phyloP scores from a whole-genome alignment of 2,888 invertebrate species.

The Agrochola macilenta region DNA sequence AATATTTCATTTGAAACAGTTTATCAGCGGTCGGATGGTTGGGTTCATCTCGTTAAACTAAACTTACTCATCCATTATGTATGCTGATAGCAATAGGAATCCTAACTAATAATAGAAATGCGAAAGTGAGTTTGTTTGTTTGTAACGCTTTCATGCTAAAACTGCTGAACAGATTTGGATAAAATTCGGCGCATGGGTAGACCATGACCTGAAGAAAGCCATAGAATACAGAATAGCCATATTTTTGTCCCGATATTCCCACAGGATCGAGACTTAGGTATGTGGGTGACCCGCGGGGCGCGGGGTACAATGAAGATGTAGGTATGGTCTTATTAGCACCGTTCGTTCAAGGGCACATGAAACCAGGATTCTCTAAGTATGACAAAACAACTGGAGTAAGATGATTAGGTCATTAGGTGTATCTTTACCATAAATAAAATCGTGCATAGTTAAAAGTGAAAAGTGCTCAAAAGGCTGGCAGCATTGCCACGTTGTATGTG shows the following conservation, averaged over 20 bases:
- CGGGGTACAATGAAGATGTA: neutral
- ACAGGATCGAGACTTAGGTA: too few relatives aligned
- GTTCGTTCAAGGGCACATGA: slow-evolving; percentile 54
- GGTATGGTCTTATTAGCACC: neutral
- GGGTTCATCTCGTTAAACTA: slow-evolving; percentile 40
- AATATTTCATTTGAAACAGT: slow-evolving; percentile 56
- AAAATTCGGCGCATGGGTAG: too few relatives aligned
- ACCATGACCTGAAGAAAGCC: too few relatives aligned
- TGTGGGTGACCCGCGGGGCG: too few relatives aligned
- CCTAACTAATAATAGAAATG: too few relatives aligned
- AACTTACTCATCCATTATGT: slow-evolving; percentile 22
- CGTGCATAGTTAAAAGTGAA: slow-evolving; percentile 25
- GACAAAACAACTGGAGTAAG: slow-evolving; percentile 67
- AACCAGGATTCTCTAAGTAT: slow-evolving; percentile 53
- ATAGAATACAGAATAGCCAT: too few relatives aligned
- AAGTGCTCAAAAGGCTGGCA: too few relatives aligned
- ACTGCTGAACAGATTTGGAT: too few relatives aligned
- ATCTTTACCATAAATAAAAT: slow-evolving; percentile 71
- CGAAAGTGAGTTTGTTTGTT: too few relatives aligned
- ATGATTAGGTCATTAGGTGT: slow-evolving; percentile 56
- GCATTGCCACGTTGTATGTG: too few relatives aligned
- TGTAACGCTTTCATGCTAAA: too few relatives aligned
- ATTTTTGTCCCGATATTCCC: too few relatives aligned
- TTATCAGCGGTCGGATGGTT: slow-evolving; percentile 35
- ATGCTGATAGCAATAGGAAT: slow-evolving; percentile 16